phyloP scores from a whole-genome alignment of 53 echinoderm and acorn worm genomes.

The Zoroaster sp. region DNA sequence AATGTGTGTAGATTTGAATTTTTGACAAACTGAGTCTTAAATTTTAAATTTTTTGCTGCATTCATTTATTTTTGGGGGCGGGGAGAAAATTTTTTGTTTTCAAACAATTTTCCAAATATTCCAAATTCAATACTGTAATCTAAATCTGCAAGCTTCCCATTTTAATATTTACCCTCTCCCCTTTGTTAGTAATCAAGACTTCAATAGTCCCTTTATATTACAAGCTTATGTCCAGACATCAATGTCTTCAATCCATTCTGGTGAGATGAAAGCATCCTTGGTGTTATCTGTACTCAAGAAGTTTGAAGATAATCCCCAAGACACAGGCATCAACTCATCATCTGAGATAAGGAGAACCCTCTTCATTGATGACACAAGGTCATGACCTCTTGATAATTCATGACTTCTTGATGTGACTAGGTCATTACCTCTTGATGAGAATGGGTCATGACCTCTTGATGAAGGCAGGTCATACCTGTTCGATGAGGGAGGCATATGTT shows the following conservation, averaged over 20 bases:
- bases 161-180: no score
- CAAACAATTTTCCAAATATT: no score
- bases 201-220: neutral
- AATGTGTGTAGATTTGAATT: no score
- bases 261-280: neutral
- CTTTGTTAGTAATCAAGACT: no score
- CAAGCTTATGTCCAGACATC: slow-evolving; percentile 37
- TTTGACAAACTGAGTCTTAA: no score
- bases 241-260: slow-evolving; percentile 49
- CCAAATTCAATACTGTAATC: no score
- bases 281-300: slow-evolving; percentile 32
- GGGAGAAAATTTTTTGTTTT: no score
- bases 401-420: neutral
- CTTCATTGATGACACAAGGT: slow-evolving; percentile 4
- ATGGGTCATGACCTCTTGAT: neutral
- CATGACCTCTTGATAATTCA: neutral
- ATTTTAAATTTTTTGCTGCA: no score
- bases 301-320: slow-evolving; percentile 28
- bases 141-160: no score
- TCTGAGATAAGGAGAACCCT: slow-evolving; percentile 53
- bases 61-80: no score
- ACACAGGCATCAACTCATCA: slow-evolving; percentile 57
- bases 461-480: neutral
- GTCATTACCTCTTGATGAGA: neutral
- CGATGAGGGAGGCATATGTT: neutral